These are phyloP conservation scores for Triplophysa yarkandensis DNA, from an alignment of 2,797 vertebrate species.

Conservation along the genomic window DNA sequence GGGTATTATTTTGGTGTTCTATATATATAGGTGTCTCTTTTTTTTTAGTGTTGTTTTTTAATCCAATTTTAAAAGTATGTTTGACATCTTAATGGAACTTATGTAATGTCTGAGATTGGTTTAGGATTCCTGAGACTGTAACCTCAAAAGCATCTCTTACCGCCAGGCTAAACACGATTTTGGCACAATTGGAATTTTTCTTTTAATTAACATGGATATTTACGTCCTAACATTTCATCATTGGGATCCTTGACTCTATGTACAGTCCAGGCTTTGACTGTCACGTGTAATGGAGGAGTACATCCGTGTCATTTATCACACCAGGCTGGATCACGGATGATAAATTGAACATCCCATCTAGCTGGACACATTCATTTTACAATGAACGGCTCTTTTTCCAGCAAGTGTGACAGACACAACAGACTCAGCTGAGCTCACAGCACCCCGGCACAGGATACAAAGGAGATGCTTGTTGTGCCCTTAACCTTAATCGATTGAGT, in stretches of 20 bases:
- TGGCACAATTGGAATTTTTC: too few relatives aligned
- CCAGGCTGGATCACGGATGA: conserved; percentile 41
- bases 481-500: conserved; percentile 22
- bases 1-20: too few relatives aligned
- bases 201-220: background rate
- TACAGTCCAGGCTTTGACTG: background rate
- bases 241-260: background rate
- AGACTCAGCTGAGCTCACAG: conserved; percentile 23
- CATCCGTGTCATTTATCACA: conserved; percentile 54
- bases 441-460: conserved; percentile 6
- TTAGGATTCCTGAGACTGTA: conserved; percentile 1
- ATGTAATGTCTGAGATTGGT: background rate
- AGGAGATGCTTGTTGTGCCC: background rate
- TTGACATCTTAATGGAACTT: background rate
- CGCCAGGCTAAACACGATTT: too few relatives aligned
- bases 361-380: conserved; percentile 47
- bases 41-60: too few relatives aligned
- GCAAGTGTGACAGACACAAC: conserved; percentile 22
- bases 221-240: background rate
- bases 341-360: conserved; percentile 41
- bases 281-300: conserved; percentile 15
- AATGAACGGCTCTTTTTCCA: conserved; percentile 42
- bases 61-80: background rate
- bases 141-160: conserved; percentile 3
- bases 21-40: background rate